Evolutionary conservation across 92 coral and sea anemone species (phyloP), one percentile per base, ranked within the genome.

Genomic region (Palythoa grandiflora): DNA sequence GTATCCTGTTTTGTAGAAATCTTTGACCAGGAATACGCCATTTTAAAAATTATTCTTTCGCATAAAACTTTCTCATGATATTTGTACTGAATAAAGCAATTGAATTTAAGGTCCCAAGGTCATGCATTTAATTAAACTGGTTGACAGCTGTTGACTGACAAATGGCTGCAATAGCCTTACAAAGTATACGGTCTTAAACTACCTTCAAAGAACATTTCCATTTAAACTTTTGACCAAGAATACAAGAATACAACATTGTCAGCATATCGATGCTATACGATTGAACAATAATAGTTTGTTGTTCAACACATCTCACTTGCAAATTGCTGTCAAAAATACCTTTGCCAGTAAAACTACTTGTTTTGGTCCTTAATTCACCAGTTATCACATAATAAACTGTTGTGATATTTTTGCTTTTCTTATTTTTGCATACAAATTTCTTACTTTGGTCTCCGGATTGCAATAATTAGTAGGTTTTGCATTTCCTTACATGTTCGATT

Each of bases 201-300:
- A 16, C 20, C 48, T 38, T 73, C 77, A 13, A 73, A 73, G 28
- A 73, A 44, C 77, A 73, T 73, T 28, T 73, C 52, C 77, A 28
- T 28, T 28, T 28, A 28, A 28, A 28, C 37, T 20, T 73, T 73
- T 73, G 77, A 38, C 77, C 77, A 73, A 73, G 53, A 38, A 73
- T 73, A 73, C 77, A n/a, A n/a, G n/a, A n/a, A n/a, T n/a, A n/a
- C 77, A 73, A 73, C 48, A 73, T 37, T 20, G 77, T 16, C 77
- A 73, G 48, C n/a, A 73, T 36, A 63, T 53, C 2, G 51, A 51
- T 38, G 53, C 16, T 17, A 73, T 11, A 73, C 14, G 16, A 73
- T 44, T 73, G 77, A 44, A 36, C 7, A 51, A 73, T 63, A 63
- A 63, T 1, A 63, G 71, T 63, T 63, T 63, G 71, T 63, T 63